phyloP scores from a whole-genome alignment of 1,140 invertebrate species.

The Chionoecetes opilio region DNA sequence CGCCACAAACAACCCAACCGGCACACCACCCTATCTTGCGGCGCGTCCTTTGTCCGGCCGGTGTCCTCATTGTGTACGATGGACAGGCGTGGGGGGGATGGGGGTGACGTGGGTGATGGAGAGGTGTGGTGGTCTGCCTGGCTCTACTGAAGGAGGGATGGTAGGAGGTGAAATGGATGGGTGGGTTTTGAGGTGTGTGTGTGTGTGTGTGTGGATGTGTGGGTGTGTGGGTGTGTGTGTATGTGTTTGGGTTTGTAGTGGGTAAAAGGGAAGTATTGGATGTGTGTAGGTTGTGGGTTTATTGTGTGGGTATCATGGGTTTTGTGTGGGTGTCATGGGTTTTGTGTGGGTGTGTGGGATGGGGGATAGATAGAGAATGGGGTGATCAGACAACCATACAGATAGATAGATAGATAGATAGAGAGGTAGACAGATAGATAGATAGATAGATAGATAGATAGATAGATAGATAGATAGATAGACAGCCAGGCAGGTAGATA shows the following conservation, averaged over 20 bases:
- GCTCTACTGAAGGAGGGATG: background rate
- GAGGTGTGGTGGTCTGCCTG: background rate
- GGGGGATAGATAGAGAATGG: too few relatives aligned
- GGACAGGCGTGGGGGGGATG: background rate
- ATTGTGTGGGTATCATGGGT: too few relatives aligned
- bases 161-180: background rate
- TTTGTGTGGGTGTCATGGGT: too few relatives aligned
- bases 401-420: background rate
- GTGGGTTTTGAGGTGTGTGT: background rate
- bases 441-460: background rate
- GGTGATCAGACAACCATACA: background rate
- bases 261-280: background rate
- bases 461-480: background rate
- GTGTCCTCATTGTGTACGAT: background rate
- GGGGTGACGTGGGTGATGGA: background rate
- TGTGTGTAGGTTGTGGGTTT: background rate
- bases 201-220: background rate
- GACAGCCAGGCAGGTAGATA: slow-evolving; percentile 1
- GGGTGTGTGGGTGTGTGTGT: background rate
- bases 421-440: background rate
- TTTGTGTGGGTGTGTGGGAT: too few relatives aligned
- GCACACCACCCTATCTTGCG: background rate
- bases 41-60: slow-evolving; percentile 1
- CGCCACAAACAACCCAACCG: background rate
- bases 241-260: background rate